Evolutionary conservation across 2,888 invertebrate species (phyloP).

Genomic region (Thereva nobilitata): DNA sequence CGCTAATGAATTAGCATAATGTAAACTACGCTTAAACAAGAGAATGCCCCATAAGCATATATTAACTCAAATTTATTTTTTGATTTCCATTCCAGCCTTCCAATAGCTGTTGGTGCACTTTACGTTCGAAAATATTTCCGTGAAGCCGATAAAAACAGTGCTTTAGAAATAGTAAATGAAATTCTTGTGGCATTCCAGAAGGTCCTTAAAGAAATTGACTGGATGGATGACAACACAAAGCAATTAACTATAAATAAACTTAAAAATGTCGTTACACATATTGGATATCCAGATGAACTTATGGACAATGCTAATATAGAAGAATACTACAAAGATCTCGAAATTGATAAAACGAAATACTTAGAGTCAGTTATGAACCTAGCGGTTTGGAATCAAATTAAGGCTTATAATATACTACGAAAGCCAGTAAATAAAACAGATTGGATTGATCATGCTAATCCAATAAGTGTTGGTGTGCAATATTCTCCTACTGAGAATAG

Average conservation of each 20-base stretch:
- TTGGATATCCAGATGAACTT: conserved; percentile 60
- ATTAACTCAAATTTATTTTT: too few relatives aligned
- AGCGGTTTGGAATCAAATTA: conserved; percentile 70
- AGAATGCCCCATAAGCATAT: too few relatives aligned
- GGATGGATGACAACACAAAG: conserved; percentile 63
- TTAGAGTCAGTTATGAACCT: conserved; percentile 73
- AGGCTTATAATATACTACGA: too few relatives aligned
- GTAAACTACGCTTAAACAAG: too few relatives aligned
- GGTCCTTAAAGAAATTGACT: too few relatives aligned
- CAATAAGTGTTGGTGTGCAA: conserved; percentile 68
- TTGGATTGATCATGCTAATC: too few relatives aligned
- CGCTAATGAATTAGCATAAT: too few relatives aligned
- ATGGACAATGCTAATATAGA: too few relatives aligned
- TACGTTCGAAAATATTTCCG: conserved; percentile 83
- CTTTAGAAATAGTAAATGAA: too few relatives aligned
- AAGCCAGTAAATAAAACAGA: too few relatives aligned
- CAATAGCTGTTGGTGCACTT: conserved; percentile 73
- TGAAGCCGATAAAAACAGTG: conserved; percentile 64
- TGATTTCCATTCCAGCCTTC: conserved; percentile 59
- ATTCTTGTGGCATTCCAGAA: too few relatives aligned
- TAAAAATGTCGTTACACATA: conserved; percentile 77
- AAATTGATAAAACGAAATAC: conserved; percentile 69
- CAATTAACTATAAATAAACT: conserved; percentile 74
- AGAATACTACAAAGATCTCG: too few relatives aligned
- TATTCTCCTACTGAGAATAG: conserved; percentile 79